Conservation (phyloP, 2,797 vertebrate genomes). For the Pseudochromis fuscus region DNA sequence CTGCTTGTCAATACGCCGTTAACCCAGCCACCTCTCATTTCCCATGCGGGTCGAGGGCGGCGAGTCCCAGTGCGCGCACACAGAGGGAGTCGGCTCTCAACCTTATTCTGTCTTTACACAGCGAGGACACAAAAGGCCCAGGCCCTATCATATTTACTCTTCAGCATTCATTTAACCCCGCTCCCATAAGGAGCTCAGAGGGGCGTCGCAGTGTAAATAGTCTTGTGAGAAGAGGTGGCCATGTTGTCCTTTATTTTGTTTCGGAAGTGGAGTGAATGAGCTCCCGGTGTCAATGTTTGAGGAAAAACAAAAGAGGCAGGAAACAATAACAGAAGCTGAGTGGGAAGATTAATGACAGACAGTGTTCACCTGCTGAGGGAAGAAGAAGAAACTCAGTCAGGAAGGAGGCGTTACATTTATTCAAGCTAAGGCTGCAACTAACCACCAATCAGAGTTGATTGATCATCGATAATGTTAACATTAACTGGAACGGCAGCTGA, state of each 20-base stretch:
- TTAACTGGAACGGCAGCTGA: no score
- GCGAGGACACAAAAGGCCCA: slow-evolving; percentile 66
- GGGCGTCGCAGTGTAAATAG: slow-evolving; percentile 53
- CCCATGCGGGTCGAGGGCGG: slow-evolving; percentile 66
- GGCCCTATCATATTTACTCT: slow-evolving; percentile 63
- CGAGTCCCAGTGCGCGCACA: slow-evolving; percentile 54
- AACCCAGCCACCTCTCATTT: slow-evolving; percentile 73
- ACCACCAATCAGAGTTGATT: no score
- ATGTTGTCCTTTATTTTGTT: slow-evolving; percentile 49
- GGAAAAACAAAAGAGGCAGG: slow-evolving; percentile 48
- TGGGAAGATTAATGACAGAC: slow-evolving; percentile 35
- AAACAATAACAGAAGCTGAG: slow-evolving; percentile 41
- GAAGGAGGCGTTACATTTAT: neutral
- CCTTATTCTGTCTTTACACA: slow-evolving; percentile 72
- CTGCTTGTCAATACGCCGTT: slow-evolving; percentile 70
- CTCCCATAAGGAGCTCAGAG: slow-evolving; percentile 36
- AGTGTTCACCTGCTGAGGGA: neutral
- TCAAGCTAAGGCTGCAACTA: no score
- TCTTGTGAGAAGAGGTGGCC: slow-evolving; percentile 34
- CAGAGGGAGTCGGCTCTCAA: slow-evolving; percentile 65
- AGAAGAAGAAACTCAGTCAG: neutral
- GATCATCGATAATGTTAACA: no score
- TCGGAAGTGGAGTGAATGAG: slow-evolving; percentile 60
- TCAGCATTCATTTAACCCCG: slow-evolving; percentile 47
- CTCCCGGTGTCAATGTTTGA: slow-evolving; percentile 43